These are phyloP conservation scores for Netelia inedita DNA, from an alignment of 2,888 invertebrate genomes.

Conservation along the genomic window DNA sequence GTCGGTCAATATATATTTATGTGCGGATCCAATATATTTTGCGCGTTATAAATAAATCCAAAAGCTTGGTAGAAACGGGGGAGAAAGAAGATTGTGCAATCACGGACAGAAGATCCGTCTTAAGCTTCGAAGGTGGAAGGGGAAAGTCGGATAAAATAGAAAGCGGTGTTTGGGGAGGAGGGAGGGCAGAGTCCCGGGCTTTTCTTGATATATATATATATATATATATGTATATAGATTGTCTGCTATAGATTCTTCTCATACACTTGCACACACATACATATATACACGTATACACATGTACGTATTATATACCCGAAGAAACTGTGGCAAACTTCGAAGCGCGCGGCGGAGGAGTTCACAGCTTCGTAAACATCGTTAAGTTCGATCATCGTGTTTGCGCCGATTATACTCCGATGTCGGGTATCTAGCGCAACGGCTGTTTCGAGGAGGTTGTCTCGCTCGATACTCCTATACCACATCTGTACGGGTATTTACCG, in stretches of 20 bases:
- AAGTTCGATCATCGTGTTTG: slow-evolving; percentile 70
- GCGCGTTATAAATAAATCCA: slow-evolving; percentile 23
- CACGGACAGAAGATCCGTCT: slow-evolving; percentile 39
- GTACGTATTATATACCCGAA: not conserved
- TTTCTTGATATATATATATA: slow-evolving; percentile 14
- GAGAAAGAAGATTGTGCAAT: slow-evolving; percentile 46
- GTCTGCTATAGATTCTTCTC: not conserved
- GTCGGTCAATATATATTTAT: not conserved
- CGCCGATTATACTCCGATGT: slow-evolving; percentile 64
- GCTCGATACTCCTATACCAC: slow-evolving; percentile 26
- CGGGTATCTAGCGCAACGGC: slow-evolving; percentile 29
- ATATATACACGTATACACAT: not conserved
- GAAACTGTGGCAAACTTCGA: slow-evolving; percentile 62
- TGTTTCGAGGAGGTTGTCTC: slow-evolving; percentile 15
- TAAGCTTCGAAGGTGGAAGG: slow-evolving; percentile 27
- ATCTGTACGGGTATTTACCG: slow-evolving; percentile 41
- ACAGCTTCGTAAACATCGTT: slow-evolving; percentile 70
- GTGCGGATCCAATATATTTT: not conserved
- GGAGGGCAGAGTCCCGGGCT: slow-evolving; percentile 26
- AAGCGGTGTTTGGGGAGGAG: not conserved
- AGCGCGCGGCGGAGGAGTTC: slow-evolving; percentile 40
- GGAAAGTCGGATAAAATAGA: not conserved
- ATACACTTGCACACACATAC: not conserved
- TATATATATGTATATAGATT: slow-evolving; percentile 13
- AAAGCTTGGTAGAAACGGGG: not conserved